Base-by-base conservation (phyloP, 2,888 invertebrate genomes). In the Bhutanitis thaidina region DNA sequence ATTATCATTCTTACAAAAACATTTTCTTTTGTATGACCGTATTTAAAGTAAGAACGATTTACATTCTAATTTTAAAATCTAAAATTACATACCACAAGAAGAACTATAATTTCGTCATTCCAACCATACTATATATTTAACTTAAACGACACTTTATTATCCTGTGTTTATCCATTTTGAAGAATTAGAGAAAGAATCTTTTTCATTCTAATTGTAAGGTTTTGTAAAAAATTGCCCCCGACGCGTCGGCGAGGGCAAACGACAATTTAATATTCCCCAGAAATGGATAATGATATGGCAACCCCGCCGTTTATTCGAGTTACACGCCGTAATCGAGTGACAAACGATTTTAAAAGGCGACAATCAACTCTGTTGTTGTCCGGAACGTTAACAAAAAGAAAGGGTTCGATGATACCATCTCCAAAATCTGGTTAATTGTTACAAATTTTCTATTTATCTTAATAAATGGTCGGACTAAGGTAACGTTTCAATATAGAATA, bases 81-180 rank as follows among this genome's bases (percentile, higher is more conserved):
- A 30, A 30, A 39, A 35, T 41, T 13, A 47, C n/a, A n/a, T n/a
- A n/a, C 38, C 10, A 12, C 15, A 46, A 36, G 41, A 46, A 36
- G 41, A 38, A 34, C 52, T 25, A 43, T 47, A 52, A 52, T 52
- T 47, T 52, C 57, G 66, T 61, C 58, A 54, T 67, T 61, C 63
- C 69, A 74, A 75, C 74, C 80, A 71, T 81, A 38, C 36, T 29
- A 43, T 52, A 74, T 88, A 78, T 74, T 88, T 88, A 82, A 77
- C 72, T 74, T 86, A 89, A 89, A 87, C 85, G 89, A 85, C 88
- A 89, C 80, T 88, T 87, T 88, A 83, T 87, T 86, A 88, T 77
- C 71, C 73, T 63, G 58, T 71, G 69, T 74, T 86, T 85, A 87
- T 81, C 79, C 82, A 71, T 79, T 82, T 81, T 80, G 77, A 76